Evolutionary conservation across 2,113 vertebrate species (phyloP), one percentile per base, ranked within the genome.

Genomic region (Synodontis membranacea): DNA sequence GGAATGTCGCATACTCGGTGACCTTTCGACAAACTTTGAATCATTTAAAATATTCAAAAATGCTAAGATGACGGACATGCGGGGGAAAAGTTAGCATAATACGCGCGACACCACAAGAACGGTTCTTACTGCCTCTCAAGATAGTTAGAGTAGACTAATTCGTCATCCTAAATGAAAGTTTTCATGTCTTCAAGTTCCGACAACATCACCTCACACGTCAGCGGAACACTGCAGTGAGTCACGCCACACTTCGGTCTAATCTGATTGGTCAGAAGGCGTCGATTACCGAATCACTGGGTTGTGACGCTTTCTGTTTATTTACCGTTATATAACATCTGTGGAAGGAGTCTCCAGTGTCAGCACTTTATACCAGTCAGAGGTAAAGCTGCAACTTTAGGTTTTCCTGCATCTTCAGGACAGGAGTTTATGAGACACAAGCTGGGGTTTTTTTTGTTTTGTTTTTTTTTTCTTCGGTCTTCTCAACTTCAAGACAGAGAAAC

Each of bases 1-100:
- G 82, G 58, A 83, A 83, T 80, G 62, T 82, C 83, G 44, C 82
- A 19, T 21, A 56, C 50, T 44, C 34, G 0, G 23, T 56, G 80
- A 88, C 80, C 80, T 88, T 88, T 64, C 5, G 12, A 28, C 37
- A 66, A 25, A 66, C 25, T 28, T 50, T 31, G 68, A 10, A 42
- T 62, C 28, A 2, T 25, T 60, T n/a, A 60, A 60, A 31, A 4
- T 0, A 34, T 1, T 42, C 66, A 11, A 10, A 39, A 72, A 23
- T 42, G 19, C 37, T 5, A 39, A 23, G 64, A 66, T 66, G 14
- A 6, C 25, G 2, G 58, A n/a, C n/a, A n/a, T n/a, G n/a, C n/a
- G n/a, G 60, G 28, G 3, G 5, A 64, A 31, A 31, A 14, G 60
- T 14, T 1, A 14, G 10, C 28, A 14, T 31, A 1, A 15, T 4